These are phyloP conservation scores for Etheostoma spectabile DNA, from an alignment of 2,113 vertebrate genomes.

Conservation along the genomic window DNA sequence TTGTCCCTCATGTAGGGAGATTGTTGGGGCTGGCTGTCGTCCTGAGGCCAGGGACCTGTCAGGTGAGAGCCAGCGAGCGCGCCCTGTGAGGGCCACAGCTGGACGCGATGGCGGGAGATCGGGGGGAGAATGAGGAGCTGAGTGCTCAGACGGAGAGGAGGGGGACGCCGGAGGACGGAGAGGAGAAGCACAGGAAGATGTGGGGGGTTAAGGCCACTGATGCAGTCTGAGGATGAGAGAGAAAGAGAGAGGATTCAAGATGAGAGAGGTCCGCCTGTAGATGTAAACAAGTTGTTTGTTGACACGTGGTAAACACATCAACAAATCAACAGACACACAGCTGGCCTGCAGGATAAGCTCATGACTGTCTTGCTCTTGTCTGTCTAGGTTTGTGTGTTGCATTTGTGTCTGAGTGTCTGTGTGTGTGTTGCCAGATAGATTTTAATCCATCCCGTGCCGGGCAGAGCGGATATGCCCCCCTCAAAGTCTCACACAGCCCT, in stretches of 20 bases:
- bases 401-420: not conserved
- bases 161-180: not conserved
- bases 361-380: slow-evolving; percentile 16
- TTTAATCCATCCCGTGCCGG: slow-evolving; percentile 64
- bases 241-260: not conserved
- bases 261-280: not conserved
- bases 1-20: slow-evolving; percentile 97
- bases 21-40: slow-evolving; percentile 89
- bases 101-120: slow-evolving; percentile 79
- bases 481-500: slow-evolving; percentile 33
- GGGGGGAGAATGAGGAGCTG: slow-evolving; percentile 68
- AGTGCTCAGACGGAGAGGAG: slow-evolving; percentile 25
- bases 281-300: slow-evolving; percentile 61
- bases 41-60: slow-evolving; percentile 97
- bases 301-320: slow-evolving; percentile 51
- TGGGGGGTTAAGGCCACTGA: slow-evolving; percentile 64
- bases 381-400: slow-evolving; percentile 42
- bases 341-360: slow-evolving; percentile 64
- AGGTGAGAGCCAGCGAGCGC: slow-evolving; percentile 93
- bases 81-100: slow-evolving; percentile 93
- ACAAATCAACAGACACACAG: slow-evolving; percentile 66
- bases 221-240: slow-evolving; percentile 47
- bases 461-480: slow-evolving; percentile 54
- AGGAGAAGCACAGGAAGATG: slow-evolving; percentile 40
- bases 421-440: slow-evolving; percentile 55